A percentile compares a stretch with the other conserved stretches of the same genome.
phyloP scores from a whole-genome alignment of 1,140 invertebrate species.

The Hormaphis cornu region DNA sequence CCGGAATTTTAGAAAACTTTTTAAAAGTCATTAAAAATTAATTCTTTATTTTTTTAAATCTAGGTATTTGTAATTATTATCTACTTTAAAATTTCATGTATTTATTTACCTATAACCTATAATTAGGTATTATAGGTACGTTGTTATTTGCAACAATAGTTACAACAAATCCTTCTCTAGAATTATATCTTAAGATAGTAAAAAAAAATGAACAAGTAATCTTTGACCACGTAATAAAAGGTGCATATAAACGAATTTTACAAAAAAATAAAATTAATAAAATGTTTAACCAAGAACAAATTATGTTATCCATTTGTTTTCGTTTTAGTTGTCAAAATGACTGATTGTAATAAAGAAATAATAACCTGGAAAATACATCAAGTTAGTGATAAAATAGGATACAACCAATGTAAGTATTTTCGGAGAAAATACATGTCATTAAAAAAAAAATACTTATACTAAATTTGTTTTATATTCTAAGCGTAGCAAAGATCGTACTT shows the following conservation, averaged over 20 bases:
- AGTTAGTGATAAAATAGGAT: background rate
- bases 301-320: background rate
- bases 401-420: background rate
- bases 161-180: background rate
- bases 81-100: too few relatives aligned
- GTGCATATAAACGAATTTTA: background rate
- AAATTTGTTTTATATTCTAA: too few relatives aligned
- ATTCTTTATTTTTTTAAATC: too few relatives aligned
- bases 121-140: too few relatives aligned
- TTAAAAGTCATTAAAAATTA: too few relatives aligned
- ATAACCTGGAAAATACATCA: background rate
- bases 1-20: too few relatives aligned
- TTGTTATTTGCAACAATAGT: background rate
- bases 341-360: background rate
- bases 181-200: background rate
- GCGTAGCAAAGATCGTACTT: too few relatives aligned
- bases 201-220: background rate
- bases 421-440: background rate
- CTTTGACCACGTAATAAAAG: background rate
- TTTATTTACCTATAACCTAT: too few relatives aligned
- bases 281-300: background rate
- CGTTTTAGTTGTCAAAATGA: slow-evolving; percentile 2
- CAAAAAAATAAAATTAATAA: background rate
- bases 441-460: background rate
- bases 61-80: too few relatives aligned